Base-by-base conservation (phyloP, 2,113 vertebrate species). In the Parotia lawesii region DNA sequence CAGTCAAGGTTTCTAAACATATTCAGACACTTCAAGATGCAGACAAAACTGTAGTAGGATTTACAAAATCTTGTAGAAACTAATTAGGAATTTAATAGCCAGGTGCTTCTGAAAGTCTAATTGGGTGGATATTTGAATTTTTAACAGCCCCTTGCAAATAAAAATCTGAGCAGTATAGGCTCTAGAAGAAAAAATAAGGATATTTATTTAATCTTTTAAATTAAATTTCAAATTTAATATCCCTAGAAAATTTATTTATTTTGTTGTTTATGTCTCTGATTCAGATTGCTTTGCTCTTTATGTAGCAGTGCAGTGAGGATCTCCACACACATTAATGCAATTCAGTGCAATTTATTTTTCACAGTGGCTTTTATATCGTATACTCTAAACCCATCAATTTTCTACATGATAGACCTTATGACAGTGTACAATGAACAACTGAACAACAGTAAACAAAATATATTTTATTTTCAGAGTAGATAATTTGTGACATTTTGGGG, bases 281-380 rank as follows among this genome's bases (percentile, higher is more conserved):
- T 85, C 70, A 75, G 38, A 85, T 65, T 92, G 38, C 24, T 87
- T 67, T 81, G 17, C 20, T 94, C 15, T 79, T 90, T 91, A 57
- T 85, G 45, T 44, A 85, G 40, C 67, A 93, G 16, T 62, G 35
- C 19, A 85, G 20, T 58, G 40, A 86, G 23, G 42, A 71, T 86
- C 54, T 78, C 51, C 48, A 69, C n/a, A 65, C 50, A 12, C 38
- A 84, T 66, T 94, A 84, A 84, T 74, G 27, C 4, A 85, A 67
- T 81, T 83, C 72, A 78, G 27, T 58, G 51, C 19, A 61, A 73
- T 91, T 83, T 85, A 66, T 88, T 85, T 94, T 91, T 90, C 64
- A 28, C 70, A 64, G 27, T 71, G 61, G 35, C 15, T 86, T 96
- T 73, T 92, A 76, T 60, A 60, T 85, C 27, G 66, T 54, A 40